These are phyloP conservation scores for Macroramphosus scolopax DNA, from an alignment of 2,797 vertebrate genomes.

Conservation along the genomic window DNA sequence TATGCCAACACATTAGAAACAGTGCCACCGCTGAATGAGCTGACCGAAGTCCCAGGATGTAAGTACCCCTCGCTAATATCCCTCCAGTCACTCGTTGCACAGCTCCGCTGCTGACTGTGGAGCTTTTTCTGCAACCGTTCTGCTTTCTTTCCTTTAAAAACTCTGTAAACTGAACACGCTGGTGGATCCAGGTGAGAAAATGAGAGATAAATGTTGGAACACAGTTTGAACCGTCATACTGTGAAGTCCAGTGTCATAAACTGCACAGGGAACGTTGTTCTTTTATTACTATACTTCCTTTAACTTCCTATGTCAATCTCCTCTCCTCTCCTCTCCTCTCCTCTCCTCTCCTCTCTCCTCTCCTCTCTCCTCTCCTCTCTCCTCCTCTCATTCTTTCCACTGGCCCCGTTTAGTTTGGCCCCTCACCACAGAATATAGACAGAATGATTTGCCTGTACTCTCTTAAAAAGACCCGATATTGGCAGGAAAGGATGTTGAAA, in stretches of 20 bases:
- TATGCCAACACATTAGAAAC: conserved; percentile 94
- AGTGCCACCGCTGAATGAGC: conserved; percentile 88
- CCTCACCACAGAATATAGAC: conserved; percentile 61
- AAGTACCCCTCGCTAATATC: conserved; percentile 33
- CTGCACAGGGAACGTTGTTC: not conserved
- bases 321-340: conserved; percentile 1
- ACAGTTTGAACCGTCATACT: no score
- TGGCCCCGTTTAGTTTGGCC: conserved; percentile 52
- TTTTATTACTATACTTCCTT: no score
- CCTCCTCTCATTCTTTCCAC: conserved; percentile 30
- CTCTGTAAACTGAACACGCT: not conserved
- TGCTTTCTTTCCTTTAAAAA: not conserved
- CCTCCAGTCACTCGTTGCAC: not conserved
- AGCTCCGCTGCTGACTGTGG: not conserved
- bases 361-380: not conserved
- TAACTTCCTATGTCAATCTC: not conserved
- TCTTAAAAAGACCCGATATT: conserved; percentile 65
- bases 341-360: conserved; percentile 2
- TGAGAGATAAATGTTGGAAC: not conserved
- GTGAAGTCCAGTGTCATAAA: no score
- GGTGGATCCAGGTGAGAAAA: conserved; percentile 7
- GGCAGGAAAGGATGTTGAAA: conserved; percentile 59
- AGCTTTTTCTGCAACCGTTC: not conserved
- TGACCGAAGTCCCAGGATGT: conserved; percentile 91
- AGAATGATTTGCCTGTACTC: conserved; percentile 57